These are phyloP conservation scores for Tiaroga cobitis DNA, from an alignment of 2,797 vertebrate genomes.

Conservation along the genomic window DNA sequence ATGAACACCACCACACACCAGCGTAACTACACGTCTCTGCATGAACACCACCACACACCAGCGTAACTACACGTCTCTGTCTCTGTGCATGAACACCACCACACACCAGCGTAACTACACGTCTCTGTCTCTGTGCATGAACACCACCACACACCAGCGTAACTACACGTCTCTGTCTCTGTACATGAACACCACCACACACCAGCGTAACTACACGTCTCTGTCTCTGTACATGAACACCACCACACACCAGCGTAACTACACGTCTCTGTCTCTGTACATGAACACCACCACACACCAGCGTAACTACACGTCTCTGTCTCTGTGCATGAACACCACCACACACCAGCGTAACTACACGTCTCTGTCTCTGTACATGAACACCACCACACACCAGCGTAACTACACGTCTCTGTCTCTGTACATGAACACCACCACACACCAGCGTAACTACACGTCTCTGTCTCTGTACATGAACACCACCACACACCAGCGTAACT, in stretches of 20 bases:
- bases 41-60: too few relatives aligned
- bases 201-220: constrained; percentile 21
- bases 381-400: background rate
- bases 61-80: constrained; percentile 29
- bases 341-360: constrained; percentile 21
- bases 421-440: too few relatives aligned
- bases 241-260: background rate
- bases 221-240: too few relatives aligned
- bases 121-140: too few relatives aligned
- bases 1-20: too few relatives aligned
- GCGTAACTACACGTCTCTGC: constrained; percentile 31
- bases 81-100: too few relatives aligned
- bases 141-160: background rate
- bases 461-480: too few relatives aligned
- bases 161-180: constrained; percentile 42
- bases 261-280: constrained; percentile 51
- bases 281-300: too few relatives aligned
- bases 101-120: constrained; percentile 21
- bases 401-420: constrained; percentile 42
- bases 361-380: too few relatives aligned
- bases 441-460: constrained; percentile 21
- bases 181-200: too few relatives aligned
- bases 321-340: too few relatives aligned
- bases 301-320: constrained; percentile 29
- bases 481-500: background rate